Conservation (phyloP, 2,888 invertebrate species). For the Leucoma salicis region DNA sequence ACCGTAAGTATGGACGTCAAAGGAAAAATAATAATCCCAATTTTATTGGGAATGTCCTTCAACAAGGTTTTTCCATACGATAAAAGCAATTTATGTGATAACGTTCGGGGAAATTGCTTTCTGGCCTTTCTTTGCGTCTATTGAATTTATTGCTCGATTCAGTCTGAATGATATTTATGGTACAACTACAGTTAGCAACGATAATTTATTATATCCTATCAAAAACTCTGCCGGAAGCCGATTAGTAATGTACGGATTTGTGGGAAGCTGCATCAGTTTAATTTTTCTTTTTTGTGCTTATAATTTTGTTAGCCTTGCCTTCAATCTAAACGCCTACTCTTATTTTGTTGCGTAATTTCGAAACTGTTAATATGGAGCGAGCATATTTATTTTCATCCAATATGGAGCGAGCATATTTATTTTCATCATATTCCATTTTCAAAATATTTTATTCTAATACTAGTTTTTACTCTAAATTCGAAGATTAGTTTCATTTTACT, state of each 20-base stretch:
- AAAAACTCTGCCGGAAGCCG: constrained; percentile 24
- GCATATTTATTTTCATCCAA: no score
- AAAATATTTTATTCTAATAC: no score
- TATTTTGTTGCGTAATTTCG: no score
- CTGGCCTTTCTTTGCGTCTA: constrained; percentile 63
- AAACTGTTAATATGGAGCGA: no score
- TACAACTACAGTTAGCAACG: constrained; percentile 43
- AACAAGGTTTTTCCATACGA: constrained; percentile 74
- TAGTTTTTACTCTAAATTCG: no score
- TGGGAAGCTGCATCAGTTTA: constrained; percentile 14
- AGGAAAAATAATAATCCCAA: constrained; percentile 49
- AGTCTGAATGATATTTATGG: constrained; percentile 67
- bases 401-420: no score
- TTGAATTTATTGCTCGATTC: constrained; percentile 72
- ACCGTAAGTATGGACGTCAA: constrained; percentile 28
- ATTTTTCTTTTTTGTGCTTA: background rate
- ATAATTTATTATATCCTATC: constrained; percentile 39
- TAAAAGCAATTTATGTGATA: constrained; percentile 77
- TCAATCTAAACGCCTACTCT: no score
- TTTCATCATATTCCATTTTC: no score
- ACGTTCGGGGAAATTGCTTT: constrained; percentile 73
- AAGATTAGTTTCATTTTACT: no score
- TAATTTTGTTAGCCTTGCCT: no score
- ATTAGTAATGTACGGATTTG: constrained; percentile 14
- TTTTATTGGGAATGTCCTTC: constrained; percentile 65